These are phyloP conservation scores for Synanthedon tipuliformis DNA, from an alignment of 2,888 invertebrate species.

Conservation along the genomic window DNA sequence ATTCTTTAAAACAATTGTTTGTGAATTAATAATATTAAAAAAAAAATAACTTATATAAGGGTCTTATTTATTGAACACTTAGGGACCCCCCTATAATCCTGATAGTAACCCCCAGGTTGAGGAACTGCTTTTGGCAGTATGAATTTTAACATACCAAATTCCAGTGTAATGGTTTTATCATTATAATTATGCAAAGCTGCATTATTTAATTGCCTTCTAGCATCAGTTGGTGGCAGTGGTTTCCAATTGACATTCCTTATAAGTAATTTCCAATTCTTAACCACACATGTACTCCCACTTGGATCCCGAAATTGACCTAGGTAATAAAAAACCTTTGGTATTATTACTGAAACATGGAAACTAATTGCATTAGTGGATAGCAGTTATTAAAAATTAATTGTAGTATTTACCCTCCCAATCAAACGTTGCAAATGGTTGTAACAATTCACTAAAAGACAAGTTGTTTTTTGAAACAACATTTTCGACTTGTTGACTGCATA, in stretches of 20 bases:
- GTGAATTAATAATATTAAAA: too few relatives aligned
- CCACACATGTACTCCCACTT: slow-evolving; percentile 76
- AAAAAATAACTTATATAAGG: too few relatives aligned
- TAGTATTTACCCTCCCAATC: slow-evolving; percentile 53
- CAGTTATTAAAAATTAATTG: not conserved
- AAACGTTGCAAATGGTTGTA: slow-evolving; percentile 89
- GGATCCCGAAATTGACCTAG: slow-evolving; percentile 87
- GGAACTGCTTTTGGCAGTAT: too few relatives aligned
- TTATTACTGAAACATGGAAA: slow-evolving; percentile 1
- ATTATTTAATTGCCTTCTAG: slow-evolving; percentile 87
- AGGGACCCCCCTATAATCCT: too few relatives aligned
- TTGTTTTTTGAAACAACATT: slow-evolving; percentile 90
- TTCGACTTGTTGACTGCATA: slow-evolving; percentile 86
- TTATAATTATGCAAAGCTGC: slow-evolving; percentile 75
- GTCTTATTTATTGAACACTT: too few relatives aligned
- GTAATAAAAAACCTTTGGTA: slow-evolving; percentile 7
- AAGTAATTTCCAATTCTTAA: slow-evolving; percentile 82
- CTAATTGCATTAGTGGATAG: not conserved
- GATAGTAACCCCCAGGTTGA: too few relatives aligned
- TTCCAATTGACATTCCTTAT: slow-evolving; percentile 85
- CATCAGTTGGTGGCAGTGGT: slow-evolving; percentile 84
- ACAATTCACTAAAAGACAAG: slow-evolving; percentile 87
- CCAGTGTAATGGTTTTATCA: slow-evolving; percentile 65
- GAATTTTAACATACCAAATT: slow-evolving; percentile 54
- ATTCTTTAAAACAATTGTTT: too few relatives aligned